Evolutionary conservation across 1,140 invertebrate species (phyloP).

Genomic region (Piezodorus guildinii): DNA sequence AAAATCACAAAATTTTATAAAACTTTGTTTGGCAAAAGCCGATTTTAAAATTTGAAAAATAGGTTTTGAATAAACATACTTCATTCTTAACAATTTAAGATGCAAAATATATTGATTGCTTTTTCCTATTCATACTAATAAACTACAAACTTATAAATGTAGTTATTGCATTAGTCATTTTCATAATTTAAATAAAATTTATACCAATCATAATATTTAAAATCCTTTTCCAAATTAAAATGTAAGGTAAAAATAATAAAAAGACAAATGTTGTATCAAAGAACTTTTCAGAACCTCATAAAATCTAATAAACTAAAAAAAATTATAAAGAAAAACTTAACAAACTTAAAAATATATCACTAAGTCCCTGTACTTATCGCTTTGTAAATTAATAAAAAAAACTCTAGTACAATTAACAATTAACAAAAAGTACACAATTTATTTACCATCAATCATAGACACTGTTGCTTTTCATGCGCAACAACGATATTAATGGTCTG

Average conservation of each 20-base stretch:
- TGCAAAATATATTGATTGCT: too few species aligned
- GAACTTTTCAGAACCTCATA: too few species aligned
- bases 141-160: too few species aligned
- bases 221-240: background rate
- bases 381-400: background rate
- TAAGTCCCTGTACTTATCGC: constrained; percentile 11
- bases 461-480: constrained; percentile 13
- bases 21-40: too few species aligned
- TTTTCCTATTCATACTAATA: too few species aligned
- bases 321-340: background rate
- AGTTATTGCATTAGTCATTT: too few species aligned
- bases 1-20: background rate
- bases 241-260: background rate
- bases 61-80: too few species aligned
- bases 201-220: background rate
- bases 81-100: too few species aligned
- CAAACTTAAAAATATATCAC: constrained; percentile 1
- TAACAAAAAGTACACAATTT: background rate
- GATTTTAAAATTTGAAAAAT: too few species aligned
- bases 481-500: constrained; percentile 18
- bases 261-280: background rate
- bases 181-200: background rate
- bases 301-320: background rate
- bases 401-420: background rate
- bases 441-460: constrained; percentile 13